Evolutionary conservation across 2,888 invertebrate genomes (phyloP).

Genomic region (Chalcis sispes): DNA sequence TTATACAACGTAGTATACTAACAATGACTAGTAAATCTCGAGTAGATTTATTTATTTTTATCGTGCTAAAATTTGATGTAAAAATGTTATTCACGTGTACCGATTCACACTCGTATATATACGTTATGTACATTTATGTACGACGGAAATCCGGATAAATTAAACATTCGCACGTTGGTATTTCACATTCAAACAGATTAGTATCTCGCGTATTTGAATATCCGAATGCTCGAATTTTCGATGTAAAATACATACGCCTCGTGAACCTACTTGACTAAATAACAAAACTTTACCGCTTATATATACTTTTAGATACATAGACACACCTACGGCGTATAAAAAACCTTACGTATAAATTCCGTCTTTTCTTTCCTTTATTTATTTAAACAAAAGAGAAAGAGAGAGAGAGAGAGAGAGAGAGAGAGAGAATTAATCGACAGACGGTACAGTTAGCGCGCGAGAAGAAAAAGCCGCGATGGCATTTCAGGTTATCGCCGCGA

Average conservation of each 20-base stretch:
- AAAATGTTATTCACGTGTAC: no score
- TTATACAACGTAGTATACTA: no score
- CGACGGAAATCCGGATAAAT: slow-evolving; percentile 40
- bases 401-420: not conserved
- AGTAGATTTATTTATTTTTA: no score
- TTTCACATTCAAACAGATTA: slow-evolving; percentile 40
- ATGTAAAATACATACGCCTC: slow-evolving; percentile 29
- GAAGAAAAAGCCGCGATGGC: no score
- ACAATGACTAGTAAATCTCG: no score
- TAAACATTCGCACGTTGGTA: slow-evolving; percentile 33
- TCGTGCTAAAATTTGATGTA: no score
- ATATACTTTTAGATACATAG: no score
- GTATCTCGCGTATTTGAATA: slow-evolving; percentile 32
- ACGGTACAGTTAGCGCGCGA: not conserved
- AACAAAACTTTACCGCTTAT: slow-evolving; percentile 1
- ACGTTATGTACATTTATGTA: not conserved
- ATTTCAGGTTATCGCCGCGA: no score
- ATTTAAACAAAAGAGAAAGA: not conserved
- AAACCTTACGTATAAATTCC: not conserved
- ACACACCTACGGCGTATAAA: no score
- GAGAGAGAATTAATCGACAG: not conserved
- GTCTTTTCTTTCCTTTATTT: not conserved
- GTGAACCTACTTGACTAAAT: slow-evolving; percentile 39
- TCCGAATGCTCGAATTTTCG: slow-evolving; percentile 19
- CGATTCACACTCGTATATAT: no score